These are phyloP conservation scores for Lasioglossum pauxillum DNA, from an alignment of 2,888 invertebrate genomes.

Conservation along the genomic window DNA sequence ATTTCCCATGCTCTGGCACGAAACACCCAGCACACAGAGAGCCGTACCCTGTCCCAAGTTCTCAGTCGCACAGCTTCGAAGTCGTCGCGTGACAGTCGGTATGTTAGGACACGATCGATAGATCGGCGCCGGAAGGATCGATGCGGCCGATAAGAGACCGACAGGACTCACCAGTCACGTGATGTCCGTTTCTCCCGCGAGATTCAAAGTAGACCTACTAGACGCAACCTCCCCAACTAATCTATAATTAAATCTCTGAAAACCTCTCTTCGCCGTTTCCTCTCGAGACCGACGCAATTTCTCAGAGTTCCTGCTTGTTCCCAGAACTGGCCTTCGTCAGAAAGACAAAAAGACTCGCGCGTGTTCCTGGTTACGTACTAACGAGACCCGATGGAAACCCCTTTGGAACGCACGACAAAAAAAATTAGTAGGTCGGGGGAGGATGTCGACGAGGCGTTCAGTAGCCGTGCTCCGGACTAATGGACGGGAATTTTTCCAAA, in stretches of 20 bases:
- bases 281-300: background rate
- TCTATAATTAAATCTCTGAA: constrained; percentile 1
- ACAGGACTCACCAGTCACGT: constrained; percentile 9
- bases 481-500: constrained; percentile 75
- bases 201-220: background rate
- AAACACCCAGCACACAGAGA: constrained; percentile 11
- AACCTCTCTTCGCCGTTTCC: background rate
- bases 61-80: background rate
- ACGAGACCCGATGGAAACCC: constrained; percentile 41
- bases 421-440: constrained; percentile 46
- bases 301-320: background rate
- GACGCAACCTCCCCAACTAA: background rate
- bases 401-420: constrained; percentile 8
- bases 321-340: background rate
- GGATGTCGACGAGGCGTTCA: constrained; percentile 54
- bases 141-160: constrained; percentile 69
- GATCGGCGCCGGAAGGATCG: constrained; percentile 58
- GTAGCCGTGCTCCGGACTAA: constrained; percentile 60
- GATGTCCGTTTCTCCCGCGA: background rate
- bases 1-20: constrained; percentile 17
- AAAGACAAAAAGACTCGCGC: background rate
- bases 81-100: constrained; percentile 69
- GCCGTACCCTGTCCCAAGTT: background rate
- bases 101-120: constrained; percentile 75
- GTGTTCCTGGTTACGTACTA: constrained; percentile 43